Base-by-base conservation (phyloP, 2,113 vertebrate genomes). In the Lepisosteus osseus region DNA sequence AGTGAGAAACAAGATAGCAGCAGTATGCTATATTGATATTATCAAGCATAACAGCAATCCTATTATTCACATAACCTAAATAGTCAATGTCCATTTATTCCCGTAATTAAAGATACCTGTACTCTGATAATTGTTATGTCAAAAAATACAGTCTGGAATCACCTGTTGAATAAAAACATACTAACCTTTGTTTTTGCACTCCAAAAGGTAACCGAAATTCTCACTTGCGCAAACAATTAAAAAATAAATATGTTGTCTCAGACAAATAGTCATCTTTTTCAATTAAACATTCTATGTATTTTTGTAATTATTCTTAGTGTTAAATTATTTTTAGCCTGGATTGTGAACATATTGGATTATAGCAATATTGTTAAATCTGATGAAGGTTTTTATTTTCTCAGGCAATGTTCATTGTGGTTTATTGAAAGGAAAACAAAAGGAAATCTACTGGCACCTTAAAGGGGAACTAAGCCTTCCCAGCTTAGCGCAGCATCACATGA, bases 31-130 rank as follows among this genome's bases (percentile, higher is more conserved):
- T 75, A 59, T 70, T 11, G 40, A 69, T 64, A 72, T 78, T 77
- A 67, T 67, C 61, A 71, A 67, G n/a, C 68, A 68, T 68, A 43
- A 68, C 43, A 7, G 56, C 64, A 54, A 67, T 70, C 64, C 6
- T 41, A 44, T 66, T 15, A 8, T 45, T 47, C 6, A 14, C 2
- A 6, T 66, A 45, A 15, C 7, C 42, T 42, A 66, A 13, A 66
- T 13, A 7, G 6, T 65, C 9, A 15, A 44, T 45, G 64, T 29
- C 29, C 29, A 29, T 29, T 29, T 45, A 66, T 44, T 44, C 64
- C 14, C 43, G 75, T 71, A 77, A 80, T 78, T 80, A 77, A 61
- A 72, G 13, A 61, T 45, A 65, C 63, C 74, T 72, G 42, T 17
- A 12, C 61, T 3, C 47, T 51, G 9, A 51, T 51, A 11, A 17